These are phyloP conservation scores for Porphyrio hochstetteri DNA, from an alignment of 2,113 vertebrate genomes.

Conservation along the genomic window DNA sequence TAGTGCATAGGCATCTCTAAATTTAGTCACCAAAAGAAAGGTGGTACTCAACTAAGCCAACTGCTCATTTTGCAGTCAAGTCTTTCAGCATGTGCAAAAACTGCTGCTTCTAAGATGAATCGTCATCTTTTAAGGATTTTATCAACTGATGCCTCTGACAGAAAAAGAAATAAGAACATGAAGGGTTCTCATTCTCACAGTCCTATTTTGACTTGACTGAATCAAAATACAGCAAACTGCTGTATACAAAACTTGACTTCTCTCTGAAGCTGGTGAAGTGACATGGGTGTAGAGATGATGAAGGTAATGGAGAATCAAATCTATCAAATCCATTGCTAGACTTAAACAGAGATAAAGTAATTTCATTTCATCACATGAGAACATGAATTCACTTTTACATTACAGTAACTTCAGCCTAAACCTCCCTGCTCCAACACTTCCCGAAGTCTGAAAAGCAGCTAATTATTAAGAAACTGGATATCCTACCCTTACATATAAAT, in stretches of 20 bases:
- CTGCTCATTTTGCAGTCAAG: background rate
- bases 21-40: background rate
- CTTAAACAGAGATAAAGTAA: background rate
- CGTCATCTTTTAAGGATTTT: background rate
- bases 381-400: background rate
- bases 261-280: background rate
- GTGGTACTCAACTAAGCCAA: background rate
- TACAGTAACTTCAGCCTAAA: background rate
- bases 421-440: background rate
- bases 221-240: background rate
- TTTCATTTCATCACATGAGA: background rate
- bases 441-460: background rate
- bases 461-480: slow-evolving; percentile 30
- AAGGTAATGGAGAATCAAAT: background rate
- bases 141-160: background rate
- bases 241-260: background rate
- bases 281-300: background rate
- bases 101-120: background rate
- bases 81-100: background rate
- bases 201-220: background rate
- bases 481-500: background rate
- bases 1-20: background rate
- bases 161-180: background rate
- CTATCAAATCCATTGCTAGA: background rate
- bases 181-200: background rate